phyloP scores from a whole-genome alignment of 1,140 invertebrate genomes.

The Drosophila leontia region DNA sequence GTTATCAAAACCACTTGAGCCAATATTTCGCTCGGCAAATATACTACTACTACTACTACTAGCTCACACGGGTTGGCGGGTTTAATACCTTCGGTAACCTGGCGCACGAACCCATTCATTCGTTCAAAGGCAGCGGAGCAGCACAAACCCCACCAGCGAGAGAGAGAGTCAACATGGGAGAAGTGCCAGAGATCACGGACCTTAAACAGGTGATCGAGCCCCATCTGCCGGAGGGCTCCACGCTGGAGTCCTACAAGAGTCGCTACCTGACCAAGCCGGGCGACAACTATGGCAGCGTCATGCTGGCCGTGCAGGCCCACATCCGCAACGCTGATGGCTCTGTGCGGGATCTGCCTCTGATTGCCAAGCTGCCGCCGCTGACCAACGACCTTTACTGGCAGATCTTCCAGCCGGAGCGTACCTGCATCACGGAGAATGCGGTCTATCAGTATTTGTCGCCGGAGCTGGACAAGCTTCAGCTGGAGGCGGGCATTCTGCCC shows the following conservation, averaged over 20 bases:
- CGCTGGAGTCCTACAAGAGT: constrained; percentile 57
- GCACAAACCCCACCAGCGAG: constrained; percentile 6
- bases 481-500: constrained; percentile 84
- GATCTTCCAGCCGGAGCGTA: constrained; percentile 87
- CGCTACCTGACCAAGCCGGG: constrained; percentile 86
- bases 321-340: constrained; percentile 59
- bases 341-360: constrained; percentile 85
- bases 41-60: not conserved
- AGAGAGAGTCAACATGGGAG: constrained; percentile 43
- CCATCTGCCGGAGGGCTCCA: constrained; percentile 55
- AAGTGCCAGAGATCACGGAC: constrained; percentile 71
- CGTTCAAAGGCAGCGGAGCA: constrained; percentile 6
- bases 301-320: constrained; percentile 84
- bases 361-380: constrained; percentile 87
- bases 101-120: constrained; percentile 35
- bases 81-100: constrained; percentile 31
- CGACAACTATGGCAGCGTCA: constrained; percentile 88
- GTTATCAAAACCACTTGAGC: constrained; percentile 61
- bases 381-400: constrained; percentile 86
- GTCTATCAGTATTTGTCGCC: constrained; percentile 86
- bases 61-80: constrained; percentile 5
- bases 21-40: constrained; percentile 44
- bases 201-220: constrained; percentile 67
- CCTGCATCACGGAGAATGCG: constrained; percentile 87
- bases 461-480: constrained; percentile 85